phyloP scores from a whole-genome alignment of 2,888 invertebrate genomes.

The Gastrophysa polygoni region DNA sequence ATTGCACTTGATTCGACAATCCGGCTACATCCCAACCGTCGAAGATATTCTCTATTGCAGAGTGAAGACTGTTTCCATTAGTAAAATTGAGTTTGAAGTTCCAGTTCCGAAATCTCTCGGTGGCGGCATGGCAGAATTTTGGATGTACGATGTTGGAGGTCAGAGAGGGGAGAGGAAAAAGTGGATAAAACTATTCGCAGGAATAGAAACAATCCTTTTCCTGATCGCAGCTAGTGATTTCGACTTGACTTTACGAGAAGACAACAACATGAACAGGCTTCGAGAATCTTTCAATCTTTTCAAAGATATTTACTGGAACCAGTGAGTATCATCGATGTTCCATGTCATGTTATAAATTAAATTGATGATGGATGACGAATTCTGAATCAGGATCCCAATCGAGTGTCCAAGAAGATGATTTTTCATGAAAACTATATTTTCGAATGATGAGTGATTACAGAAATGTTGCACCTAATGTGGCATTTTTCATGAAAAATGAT shows the following conservation, averaged over 20 bases:
- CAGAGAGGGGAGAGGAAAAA: slow-evolving; percentile 81
- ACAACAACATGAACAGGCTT: slow-evolving; percentile 71
- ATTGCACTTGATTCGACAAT: slow-evolving; percentile 67
- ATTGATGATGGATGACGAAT: too few relatives aligned
- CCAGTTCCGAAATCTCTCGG: slow-evolving; percentile 73
- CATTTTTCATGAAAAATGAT: too few relatives aligned
- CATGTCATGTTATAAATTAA: too few relatives aligned
- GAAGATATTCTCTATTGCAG: slow-evolving; percentile 80
- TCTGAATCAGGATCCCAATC: too few relatives aligned
- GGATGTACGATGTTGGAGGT: slow-evolving; percentile 86
- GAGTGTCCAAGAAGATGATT: too few relatives aligned
- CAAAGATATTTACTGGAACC: slow-evolving; percentile 78
- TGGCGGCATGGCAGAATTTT: slow-evolving; percentile 73
- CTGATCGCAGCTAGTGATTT: slow-evolving; percentile 81
- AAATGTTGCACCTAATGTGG: too few relatives aligned
- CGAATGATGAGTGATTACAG: too few relatives aligned
- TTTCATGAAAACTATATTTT: too few relatives aligned
- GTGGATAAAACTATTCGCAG: slow-evolving; percentile 83
- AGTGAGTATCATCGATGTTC: slow-evolving; percentile 56
- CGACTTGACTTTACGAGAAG: slow-evolving; percentile 77
- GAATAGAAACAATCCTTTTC: slow-evolving; percentile 81
- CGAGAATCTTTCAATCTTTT: slow-evolving; percentile 75
- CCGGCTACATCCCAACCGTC: slow-evolving; percentile 73
- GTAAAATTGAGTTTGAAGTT: slow-evolving; percentile 76
- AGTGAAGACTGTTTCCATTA: slow-evolving; percentile 74